Conservation (phyloP, 1,140 invertebrate genomes). For the Notospermus geniculatus region DNA sequence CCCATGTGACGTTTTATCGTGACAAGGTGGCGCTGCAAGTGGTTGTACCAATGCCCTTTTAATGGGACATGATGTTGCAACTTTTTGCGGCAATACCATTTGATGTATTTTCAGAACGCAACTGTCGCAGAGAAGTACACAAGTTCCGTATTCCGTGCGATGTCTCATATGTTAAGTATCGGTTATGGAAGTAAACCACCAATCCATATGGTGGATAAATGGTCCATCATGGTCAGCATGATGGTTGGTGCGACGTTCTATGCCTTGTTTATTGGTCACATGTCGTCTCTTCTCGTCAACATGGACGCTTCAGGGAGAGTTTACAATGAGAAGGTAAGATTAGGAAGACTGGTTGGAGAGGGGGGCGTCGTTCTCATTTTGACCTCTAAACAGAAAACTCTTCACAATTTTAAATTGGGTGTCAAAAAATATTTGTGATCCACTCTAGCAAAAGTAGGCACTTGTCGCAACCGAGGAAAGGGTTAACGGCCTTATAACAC, state of each 20-base stretch:
- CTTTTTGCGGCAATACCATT: neutral
- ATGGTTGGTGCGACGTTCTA: slow-evolving; percentile 11
- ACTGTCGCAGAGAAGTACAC: slow-evolving; percentile 6
- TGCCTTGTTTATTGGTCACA: slow-evolving; percentile 9
- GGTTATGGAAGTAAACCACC: slow-evolving; percentile 7
- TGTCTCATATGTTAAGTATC: slow-evolving; percentile 13
- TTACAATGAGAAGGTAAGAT: slow-evolving; percentile 8
- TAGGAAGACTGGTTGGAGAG: neutral
- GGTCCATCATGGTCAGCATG: slow-evolving; percentile 6
- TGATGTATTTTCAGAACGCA: neutral
- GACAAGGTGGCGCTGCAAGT: too few relatives aligned
- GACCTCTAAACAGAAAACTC: neutral
- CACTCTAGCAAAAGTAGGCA: too few relatives aligned
- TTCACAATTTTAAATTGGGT: neutral
- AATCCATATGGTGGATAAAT: neutral
- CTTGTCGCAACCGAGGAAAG: too few relatives aligned
- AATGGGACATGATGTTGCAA: too few relatives aligned
- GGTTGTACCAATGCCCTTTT: too few relatives aligned
- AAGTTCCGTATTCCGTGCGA: neutral
- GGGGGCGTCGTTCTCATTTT: neutral
- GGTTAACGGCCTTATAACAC: too few relatives aligned
- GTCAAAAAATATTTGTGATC: too few relatives aligned
- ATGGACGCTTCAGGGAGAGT: neutral
- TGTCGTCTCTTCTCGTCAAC: neutral
- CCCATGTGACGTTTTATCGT: too few relatives aligned